Conservation (phyloP, 2,888 invertebrate genomes). For the Drepana falcataria region DNA sequence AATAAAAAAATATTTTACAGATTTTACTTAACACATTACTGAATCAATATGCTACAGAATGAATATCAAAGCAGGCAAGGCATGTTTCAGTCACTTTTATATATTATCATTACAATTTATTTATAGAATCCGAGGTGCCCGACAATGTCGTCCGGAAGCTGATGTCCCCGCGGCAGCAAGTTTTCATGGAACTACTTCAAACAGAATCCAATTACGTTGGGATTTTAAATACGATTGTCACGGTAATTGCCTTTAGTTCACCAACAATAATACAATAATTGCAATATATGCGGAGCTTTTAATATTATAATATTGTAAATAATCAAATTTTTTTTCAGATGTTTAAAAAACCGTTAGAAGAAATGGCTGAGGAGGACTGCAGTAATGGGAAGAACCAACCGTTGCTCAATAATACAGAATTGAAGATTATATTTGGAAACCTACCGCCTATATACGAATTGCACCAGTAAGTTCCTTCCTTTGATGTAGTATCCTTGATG, state of each 20-base stretch:
- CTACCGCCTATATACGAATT: conserved; percentile 96
- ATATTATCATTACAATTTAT: too few species aligned
- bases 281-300: too few species aligned
- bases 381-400: conserved; percentile 81
- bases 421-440: conserved; percentile 97
- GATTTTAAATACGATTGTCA: conserved; percentile 94
- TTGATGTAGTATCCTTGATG: background rate
- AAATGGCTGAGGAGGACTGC: conserved; percentile 87
- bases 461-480: conserved; percentile 82
- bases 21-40: too few species aligned
- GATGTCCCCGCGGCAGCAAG: conserved; percentile 87
- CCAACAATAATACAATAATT: background rate
- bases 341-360: conserved; percentile 95
- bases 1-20: too few species aligned
- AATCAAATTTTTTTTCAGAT: conserved; percentile 74
- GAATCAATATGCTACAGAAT: too few species aligned
- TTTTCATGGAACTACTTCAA: conserved; percentile 94
- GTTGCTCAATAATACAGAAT: conserved; percentile 92
- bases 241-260: conserved; percentile 74
- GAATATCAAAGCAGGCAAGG: too few species aligned
- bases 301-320: background rate
- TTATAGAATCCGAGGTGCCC: conserved; percentile 74
- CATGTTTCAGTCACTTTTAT: conserved; percentile 2
- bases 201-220: conserved; percentile 99
- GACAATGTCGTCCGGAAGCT: conserved; percentile 83